These are phyloP conservation scores for Enteromius viviparus DNA, from an alignment of 2,797 vertebrate genomes.

Conservation along the genomic window DNA sequence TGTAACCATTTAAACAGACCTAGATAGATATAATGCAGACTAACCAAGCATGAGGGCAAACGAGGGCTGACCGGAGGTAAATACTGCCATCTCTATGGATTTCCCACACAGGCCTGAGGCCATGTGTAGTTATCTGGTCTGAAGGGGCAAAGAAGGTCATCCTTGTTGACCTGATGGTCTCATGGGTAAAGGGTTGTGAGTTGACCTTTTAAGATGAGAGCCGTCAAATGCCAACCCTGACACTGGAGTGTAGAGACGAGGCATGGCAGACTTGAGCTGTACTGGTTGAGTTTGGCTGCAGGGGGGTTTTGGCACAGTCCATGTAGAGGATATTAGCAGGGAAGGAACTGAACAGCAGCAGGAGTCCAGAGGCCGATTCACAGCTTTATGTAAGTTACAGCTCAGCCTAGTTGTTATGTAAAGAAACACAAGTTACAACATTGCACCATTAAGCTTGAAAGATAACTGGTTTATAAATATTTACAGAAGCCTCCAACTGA, in stretches of 20 bases:
- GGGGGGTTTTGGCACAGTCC: not conserved
- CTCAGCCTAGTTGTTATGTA: not conserved
- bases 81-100: not conserved
- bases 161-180: conserved; percentile 12
- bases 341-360: not conserved
- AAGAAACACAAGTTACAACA: not conserved
- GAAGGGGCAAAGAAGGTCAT: conserved; percentile 32
- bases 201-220: conserved; percentile 31
- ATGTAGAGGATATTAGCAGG: not conserved
- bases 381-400: not conserved
- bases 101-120: conserved; percentile 19
- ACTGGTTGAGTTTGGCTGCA: conserved; percentile 14
- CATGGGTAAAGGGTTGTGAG: conserved; percentile 13
- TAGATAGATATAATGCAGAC: not conserved
- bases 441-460: not conserved
- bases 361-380: not conserved
- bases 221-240: conserved; percentile 22
- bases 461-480: not conserved
- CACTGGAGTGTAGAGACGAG: not conserved
- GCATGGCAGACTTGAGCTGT: not conserved
- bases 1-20: not conserved
- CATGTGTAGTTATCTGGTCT: conserved; percentile 8
- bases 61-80: not conserved
- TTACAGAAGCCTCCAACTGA: not conserved
- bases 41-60: not conserved